These are phyloP conservation scores for Microtus californicus DNA, from an alignment of 2,797 vertebrate genomes.

Conservation along the genomic window DNA sequence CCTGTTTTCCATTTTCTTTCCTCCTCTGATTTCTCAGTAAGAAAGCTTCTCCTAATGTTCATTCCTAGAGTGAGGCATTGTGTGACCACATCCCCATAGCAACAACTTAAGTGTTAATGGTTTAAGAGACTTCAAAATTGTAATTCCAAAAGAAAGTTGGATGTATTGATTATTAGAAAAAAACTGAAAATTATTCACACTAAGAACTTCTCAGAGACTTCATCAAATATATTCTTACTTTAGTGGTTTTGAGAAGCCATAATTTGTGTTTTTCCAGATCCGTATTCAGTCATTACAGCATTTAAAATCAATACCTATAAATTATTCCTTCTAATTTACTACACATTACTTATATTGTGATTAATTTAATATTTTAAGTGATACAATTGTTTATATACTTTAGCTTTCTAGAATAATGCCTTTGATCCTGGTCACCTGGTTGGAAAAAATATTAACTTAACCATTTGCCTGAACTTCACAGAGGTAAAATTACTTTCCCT, in stretches of 20 bases:
- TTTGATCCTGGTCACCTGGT: not conserved
- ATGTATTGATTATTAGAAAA: not conserved
- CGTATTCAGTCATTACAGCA: not conserved
- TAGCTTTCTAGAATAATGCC: not conserved
- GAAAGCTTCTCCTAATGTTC: not conserved
- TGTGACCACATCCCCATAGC: not conserved
- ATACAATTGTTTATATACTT: not conserved
- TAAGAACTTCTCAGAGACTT: not conserved
- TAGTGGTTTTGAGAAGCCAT: not conserved
- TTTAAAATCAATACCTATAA: not conserved
- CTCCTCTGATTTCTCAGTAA: not conserved
- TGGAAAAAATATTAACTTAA: not conserved
- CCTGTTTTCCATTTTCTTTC: not conserved
- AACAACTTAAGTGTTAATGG: not conserved
- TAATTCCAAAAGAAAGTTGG: not conserved
- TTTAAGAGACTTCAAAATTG: not conserved
- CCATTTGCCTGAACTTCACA: not conserved
- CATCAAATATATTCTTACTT: not conserved
- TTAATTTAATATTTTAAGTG: not conserved
- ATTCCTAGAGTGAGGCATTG: no score
- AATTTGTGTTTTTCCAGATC: not conserved
- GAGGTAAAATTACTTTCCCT: not conserved
- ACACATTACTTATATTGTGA: not conserved
- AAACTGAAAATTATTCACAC: not conserved
- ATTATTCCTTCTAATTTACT: not conserved